Evolutionary conservation across 2,797 vertebrate species (phyloP).

Genomic region (Microtus agrestis): DNA sequence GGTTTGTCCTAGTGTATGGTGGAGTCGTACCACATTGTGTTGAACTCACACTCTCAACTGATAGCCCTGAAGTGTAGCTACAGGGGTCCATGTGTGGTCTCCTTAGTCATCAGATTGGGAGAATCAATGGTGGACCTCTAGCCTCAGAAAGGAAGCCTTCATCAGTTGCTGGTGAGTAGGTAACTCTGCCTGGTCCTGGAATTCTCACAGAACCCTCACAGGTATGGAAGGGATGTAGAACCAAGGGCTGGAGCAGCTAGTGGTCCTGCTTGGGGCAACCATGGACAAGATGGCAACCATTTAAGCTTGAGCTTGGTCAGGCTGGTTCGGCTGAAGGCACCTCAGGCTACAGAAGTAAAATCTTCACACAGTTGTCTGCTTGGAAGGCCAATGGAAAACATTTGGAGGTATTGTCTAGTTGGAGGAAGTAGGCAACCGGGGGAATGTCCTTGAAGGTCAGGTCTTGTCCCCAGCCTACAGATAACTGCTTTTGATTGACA

Average conservation of each 20-base stretch:
- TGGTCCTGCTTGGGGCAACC: neutral
- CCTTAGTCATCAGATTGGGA: neutral
- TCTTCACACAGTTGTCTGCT: neutral
- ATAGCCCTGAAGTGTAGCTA: neutral
- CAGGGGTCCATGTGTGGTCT: neutral
- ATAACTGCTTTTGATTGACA: neutral
- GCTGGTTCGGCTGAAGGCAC: neutral
- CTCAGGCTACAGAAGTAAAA: constrained; percentile 11
- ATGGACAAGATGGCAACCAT: neutral
- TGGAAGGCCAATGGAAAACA: neutral
- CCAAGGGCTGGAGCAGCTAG: neutral
- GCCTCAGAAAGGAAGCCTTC: neutral
- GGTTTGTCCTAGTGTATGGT: neutral
- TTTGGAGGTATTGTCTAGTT: neutral
- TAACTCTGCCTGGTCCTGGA: neutral
- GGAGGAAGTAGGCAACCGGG: neutral
- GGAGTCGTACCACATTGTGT: neutral
- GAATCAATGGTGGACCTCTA: neutral
- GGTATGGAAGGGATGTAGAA: neutral
- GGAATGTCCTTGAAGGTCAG: neutral
- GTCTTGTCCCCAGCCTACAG: neutral
- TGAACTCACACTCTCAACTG: neutral
- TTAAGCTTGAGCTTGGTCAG: neutral
- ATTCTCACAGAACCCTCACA: neutral
- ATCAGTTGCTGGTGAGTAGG: neutral